Evolutionary conservation across 2,797 vertebrate species (phyloP).

Genomic region (Acropternis orthonyx): DNA sequence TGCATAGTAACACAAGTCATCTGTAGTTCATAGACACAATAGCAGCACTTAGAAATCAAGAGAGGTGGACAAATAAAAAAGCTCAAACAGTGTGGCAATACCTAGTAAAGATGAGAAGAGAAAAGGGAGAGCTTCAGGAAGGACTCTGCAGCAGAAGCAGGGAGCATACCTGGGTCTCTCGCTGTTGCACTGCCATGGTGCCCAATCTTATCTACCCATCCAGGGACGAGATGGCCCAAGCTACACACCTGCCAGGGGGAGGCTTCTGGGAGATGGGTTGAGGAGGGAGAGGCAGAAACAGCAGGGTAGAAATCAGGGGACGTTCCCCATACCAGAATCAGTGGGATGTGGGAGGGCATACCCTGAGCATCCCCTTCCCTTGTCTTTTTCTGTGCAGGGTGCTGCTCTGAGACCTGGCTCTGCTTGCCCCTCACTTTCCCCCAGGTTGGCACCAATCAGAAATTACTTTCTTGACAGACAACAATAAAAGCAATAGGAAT

Average conservation of each 20-base stretch:
- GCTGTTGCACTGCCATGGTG: accelerated
- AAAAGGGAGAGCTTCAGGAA: not conserved
- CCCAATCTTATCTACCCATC: accelerated
- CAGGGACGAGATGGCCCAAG: accelerated
- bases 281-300: not conserved
- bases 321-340: accelerated
- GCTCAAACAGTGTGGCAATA: not conserved
- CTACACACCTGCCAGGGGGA: not conserved
- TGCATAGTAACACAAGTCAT: not conserved
- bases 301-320: not conserved
- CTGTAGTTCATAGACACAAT: not conserved
- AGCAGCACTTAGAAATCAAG: not conserved
- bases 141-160: not conserved
- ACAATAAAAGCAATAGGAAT: not conserved
- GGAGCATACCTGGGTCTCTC: accelerated
- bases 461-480: not conserved
- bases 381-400: not conserved
- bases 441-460: not conserved
- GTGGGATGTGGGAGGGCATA: not conserved
- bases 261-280: not conserved
- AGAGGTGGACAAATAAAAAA: not conserved
- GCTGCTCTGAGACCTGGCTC: not conserved
- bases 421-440: not conserved
- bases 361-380: not conserved
- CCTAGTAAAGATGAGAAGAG: not conserved